Percentiles rank a stretch among this genome's conserved stretches.
These are phyloP conservation scores for Wiebesia pumilae DNA, from an alignment of 1,140 invertebrate species.

Conservation along the genomic window DNA sequence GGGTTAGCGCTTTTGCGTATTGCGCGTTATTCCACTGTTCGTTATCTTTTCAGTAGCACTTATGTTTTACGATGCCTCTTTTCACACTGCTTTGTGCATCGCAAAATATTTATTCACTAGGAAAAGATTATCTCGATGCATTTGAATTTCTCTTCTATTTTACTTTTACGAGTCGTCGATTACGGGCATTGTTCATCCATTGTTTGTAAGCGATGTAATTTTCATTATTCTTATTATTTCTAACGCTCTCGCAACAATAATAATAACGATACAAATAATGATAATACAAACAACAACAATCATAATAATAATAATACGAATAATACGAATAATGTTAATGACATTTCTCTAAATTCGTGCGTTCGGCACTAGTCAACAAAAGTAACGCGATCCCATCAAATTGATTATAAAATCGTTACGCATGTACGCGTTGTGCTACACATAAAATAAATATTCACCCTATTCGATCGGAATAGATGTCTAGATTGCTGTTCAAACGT, in stretches of 20 bases:
- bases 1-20: slow-evolving; percentile 2
- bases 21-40: not conserved
- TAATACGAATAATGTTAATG: too few relatives aligned
- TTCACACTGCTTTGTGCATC: not conserved
- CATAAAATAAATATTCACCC: not conserved
- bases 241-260: too few relatives aligned
- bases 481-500: not conserved
- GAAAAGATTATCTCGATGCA: not conserved
- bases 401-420: not conserved
- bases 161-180: too few relatives aligned
- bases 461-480: not conserved
- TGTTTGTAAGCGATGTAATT: too few relatives aligned
- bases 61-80: not conserved
- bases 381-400: not conserved
- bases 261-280: too few relatives aligned
- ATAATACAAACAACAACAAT: too few relatives aligned
- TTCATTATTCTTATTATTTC: not conserved
- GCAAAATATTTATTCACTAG: not conserved
- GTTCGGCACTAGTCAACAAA: too few relatives aligned
- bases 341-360: too few relatives aligned
- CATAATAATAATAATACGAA: too few relatives aligned
- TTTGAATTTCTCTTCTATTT: not conserved
- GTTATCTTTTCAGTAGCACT: not conserved
- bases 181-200: too few relatives aligned
- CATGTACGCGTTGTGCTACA: not conserved